phyloP scores from a whole-genome alignment of 2,113 vertebrate genomes.

The Ammodramus savannarum region DNA sequence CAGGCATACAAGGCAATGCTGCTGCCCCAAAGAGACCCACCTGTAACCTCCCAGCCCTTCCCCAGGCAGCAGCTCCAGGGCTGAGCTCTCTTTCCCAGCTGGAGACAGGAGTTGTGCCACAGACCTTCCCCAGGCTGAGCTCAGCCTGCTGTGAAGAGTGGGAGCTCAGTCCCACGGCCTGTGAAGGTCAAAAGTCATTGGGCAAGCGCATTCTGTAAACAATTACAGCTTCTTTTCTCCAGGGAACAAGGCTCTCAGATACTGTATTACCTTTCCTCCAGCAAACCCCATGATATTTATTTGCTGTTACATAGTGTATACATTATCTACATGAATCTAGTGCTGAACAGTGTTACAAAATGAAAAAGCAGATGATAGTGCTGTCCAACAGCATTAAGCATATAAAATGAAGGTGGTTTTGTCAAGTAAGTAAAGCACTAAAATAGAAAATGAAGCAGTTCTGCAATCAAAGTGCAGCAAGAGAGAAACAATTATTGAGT shows the following conservation, averaged over 20 bases:
- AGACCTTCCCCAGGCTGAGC: neutral
- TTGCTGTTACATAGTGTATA: neutral
- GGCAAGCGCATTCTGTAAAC: neutral
- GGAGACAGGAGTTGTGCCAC: neutral
- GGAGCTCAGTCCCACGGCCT: neutral
- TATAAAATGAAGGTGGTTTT: neutral
- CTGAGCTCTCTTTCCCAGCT: accelerated
- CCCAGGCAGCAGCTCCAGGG: neutral
- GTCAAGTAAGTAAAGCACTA: neutral
- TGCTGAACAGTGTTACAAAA: neutral
- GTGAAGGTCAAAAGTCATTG: neutral
- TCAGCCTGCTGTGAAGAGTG: neutral
- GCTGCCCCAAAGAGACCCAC: neutral
- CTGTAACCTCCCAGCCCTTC: neutral
- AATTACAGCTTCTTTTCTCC: constrained; percentile 17
- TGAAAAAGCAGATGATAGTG: neutral
- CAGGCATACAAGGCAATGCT: neutral
- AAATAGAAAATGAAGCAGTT: neutral
- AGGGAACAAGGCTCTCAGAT: neutral
- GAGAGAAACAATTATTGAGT: neutral
- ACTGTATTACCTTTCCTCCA: neutral
- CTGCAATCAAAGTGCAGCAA: neutral
- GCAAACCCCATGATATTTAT: neutral
- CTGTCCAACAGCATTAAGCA: neutral
- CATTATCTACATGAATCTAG: constrained; percentile 16